Percentiles rank a stretch among this genome's conserved stretches.
Evolutionary conservation across 2,888 invertebrate genomes (phyloP).

Genomic region (Colostygia pectinataria): DNA sequence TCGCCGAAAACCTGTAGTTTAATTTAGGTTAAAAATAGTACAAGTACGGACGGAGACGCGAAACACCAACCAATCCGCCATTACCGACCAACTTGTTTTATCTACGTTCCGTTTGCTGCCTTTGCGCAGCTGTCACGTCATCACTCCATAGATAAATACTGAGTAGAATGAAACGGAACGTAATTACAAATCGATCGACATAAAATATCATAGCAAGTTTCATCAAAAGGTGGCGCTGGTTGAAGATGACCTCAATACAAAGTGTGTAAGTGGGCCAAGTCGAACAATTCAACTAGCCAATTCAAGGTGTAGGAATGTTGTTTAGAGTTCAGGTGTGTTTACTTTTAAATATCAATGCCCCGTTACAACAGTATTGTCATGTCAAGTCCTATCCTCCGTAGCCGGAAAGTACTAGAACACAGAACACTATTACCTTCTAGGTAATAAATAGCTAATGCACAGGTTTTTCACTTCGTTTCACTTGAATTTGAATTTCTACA

Average conservation of each 20-base stretch:
- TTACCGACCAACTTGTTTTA: slow-evolving; percentile 77
- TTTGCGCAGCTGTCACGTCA: slow-evolving; percentile 73
- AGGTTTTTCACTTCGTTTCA: no score
- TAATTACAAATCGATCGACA: slow-evolving; percentile 22
- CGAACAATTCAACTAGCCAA: slow-evolving; percentile 24
- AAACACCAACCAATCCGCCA: slow-evolving; percentile 82
- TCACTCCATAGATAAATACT: slow-evolving; percentile 46
- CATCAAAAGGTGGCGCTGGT: slow-evolving; percentile 36
- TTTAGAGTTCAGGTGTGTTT: slow-evolving; percentile 5
- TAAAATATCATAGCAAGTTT: slow-evolving; percentile 8
- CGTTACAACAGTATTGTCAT: no score
- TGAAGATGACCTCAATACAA: slow-evolving; percentile 22
- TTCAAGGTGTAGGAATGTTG: slow-evolving; percentile 22
- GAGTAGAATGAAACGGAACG: slow-evolving; percentile 42
- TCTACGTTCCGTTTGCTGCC: slow-evolving; percentile 62
- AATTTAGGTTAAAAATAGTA: slow-evolving; percentile 84
- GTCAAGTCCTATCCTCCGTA: no score
- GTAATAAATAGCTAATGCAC: no score
- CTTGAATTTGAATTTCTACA: not conserved
- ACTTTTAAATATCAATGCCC: no score
- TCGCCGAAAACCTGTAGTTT: slow-evolving; percentile 83
- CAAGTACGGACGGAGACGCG: slow-evolving; percentile 69
- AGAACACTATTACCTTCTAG: no score
- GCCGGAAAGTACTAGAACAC: no score
- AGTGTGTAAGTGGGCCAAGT: slow-evolving; percentile 28